phyloP scores from a whole-genome alignment of 1,140 invertebrate species.

The Vanessa atalanta region DNA sequence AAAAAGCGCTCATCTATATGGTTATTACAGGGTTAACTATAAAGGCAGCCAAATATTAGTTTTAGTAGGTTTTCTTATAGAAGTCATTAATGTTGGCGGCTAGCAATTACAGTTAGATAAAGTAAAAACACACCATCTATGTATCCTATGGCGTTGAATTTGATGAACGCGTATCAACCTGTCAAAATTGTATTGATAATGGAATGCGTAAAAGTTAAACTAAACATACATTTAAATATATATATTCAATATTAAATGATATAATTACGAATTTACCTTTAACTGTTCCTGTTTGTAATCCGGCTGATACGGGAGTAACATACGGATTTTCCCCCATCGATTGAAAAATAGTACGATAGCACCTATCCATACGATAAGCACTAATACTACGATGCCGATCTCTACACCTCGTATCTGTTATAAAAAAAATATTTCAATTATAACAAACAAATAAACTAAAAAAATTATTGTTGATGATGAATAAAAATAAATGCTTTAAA shows the following conservation, averaged over 20 bases:
- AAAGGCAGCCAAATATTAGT: background rate
- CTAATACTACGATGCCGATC: conserved; percentile 92
- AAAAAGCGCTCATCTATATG: background rate
- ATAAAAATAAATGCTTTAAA: background rate
- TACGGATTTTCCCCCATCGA: conserved; percentile 95
- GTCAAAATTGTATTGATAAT: conserved; percentile 48
- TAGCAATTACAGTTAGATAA: conserved; percentile 34
- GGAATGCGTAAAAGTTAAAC: conserved; percentile 28
- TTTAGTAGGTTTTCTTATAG: background rate
- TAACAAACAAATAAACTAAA: background rate
- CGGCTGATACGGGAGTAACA: conserved; percentile 95
- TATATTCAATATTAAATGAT: too few relatives aligned
- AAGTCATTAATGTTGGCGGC: conserved; percentile 11
- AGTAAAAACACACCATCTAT: conserved; percentile 64
- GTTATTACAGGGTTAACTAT: background rate
- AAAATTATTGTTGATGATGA: background rate
- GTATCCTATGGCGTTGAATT: conserved; percentile 60
- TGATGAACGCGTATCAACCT: conserved; percentile 56
- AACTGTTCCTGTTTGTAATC: conserved; percentile 92
- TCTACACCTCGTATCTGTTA: conserved; percentile 90
- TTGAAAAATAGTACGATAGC: conserved; percentile 95
- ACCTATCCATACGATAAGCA: conserved; percentile 92
- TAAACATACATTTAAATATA: background rate
- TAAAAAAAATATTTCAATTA: conserved; percentile 22
- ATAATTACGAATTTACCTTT: conserved; percentile 75